Conservation (phyloP, 2,888 invertebrate species). For the Stenolophus ochropezus region DNA sequence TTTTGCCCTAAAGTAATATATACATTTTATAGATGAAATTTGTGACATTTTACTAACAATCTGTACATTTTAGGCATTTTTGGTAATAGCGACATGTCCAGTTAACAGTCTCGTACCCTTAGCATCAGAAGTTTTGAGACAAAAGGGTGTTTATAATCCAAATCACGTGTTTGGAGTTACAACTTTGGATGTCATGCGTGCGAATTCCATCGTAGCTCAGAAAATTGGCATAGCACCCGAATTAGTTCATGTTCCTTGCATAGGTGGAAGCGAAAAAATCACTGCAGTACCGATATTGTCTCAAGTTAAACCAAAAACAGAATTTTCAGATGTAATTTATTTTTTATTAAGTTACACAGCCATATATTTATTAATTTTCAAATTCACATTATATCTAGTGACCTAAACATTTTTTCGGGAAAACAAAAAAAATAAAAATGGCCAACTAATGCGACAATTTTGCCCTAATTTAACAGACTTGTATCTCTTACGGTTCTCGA, state of each 20-base stretch:
- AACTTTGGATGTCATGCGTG: constrained; percentile 82
- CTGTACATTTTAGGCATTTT: constrained; percentile 70
- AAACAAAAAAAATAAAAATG: too few species aligned
- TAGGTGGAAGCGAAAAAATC: constrained; percentile 84
- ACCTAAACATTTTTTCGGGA: too few species aligned
- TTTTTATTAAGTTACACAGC: too few species aligned
- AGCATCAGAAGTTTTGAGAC: constrained; percentile 80
- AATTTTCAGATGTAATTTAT: constrained; percentile 68
- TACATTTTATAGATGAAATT: neutral
- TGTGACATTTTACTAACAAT: neutral
- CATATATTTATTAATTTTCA: too few species aligned
- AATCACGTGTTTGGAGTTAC: constrained; percentile 84
- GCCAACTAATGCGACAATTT: too few species aligned
- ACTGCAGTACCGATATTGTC: constrained; percentile 88
- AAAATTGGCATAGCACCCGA: constrained; percentile 79
- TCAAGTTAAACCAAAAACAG: constrained; percentile 76
- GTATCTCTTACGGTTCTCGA: too few species aligned
- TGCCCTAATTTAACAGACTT: too few species aligned
- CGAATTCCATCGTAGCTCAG: constrained; percentile 84
- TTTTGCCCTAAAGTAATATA: constrained; percentile 67
- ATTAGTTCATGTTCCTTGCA: constrained; percentile 82
- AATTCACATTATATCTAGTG: too few species aligned
- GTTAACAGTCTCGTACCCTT: constrained; percentile 84
- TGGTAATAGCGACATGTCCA: constrained; percentile 74
- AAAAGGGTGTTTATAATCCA: constrained; percentile 78